A percentile compares a stretch with the other conserved stretches of the same genome.
These are phyloP conservation scores for Halcyon smyrnensis DNA, from an alignment of 2,797 vertebrate species.

Conservation along the genomic window DNA sequence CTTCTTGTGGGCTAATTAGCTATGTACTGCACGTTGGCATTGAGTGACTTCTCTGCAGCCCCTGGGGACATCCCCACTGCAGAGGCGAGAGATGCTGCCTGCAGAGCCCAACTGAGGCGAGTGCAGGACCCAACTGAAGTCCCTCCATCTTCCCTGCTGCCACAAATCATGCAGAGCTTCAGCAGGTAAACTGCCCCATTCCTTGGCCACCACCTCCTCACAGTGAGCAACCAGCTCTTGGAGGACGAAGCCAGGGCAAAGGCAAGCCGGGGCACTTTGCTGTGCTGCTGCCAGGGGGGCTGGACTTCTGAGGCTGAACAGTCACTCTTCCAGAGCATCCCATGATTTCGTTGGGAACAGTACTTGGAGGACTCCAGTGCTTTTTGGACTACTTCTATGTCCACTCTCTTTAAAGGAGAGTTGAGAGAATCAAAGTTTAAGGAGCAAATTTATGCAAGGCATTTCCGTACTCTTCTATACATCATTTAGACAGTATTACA, in stretches of 20 bases:
- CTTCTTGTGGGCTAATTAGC: conserved; percentile 12
- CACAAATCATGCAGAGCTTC: not conserved
- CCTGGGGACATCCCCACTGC: not conserved
- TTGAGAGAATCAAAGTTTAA: not conserved
- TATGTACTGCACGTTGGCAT: not conserved
- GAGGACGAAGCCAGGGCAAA: not conserved
- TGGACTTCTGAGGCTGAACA: not conserved
- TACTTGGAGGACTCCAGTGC: not conserved
- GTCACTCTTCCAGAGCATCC: not conserved
- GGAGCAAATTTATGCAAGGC: not conserved
- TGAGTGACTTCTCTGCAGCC: not conserved
- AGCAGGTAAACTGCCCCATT: accelerated
- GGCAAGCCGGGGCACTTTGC: not conserved
- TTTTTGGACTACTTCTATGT: not conserved
- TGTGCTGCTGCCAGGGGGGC: not conserved
- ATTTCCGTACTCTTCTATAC: not conserved
- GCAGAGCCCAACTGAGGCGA: not conserved
- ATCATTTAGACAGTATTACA: not conserved
- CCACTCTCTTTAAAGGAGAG: not conserved
- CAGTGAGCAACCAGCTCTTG: not conserved
- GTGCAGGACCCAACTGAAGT: not conserved
- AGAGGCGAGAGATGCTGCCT: not conserved
- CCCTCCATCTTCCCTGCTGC: not conserved
- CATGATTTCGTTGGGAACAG: not conserved
- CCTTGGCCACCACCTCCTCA: accelerated